phyloP scores from a whole-genome alignment of 1,140 invertebrate genomes.

The Dendroctonus ponderosae region DNA sequence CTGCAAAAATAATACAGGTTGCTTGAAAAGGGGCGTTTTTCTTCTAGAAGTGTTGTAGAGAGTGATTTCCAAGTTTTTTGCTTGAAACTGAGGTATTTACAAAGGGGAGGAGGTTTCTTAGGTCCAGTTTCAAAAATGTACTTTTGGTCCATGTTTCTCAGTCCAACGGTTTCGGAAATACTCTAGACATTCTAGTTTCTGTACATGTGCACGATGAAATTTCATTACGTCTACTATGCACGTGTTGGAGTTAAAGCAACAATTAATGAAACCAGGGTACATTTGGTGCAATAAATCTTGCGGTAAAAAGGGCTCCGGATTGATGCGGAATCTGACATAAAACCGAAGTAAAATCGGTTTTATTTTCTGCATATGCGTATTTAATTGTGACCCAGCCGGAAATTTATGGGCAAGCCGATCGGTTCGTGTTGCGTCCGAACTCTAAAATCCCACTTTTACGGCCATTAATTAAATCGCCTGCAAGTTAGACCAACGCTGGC shows the following conservation, averaged over 20 bases:
- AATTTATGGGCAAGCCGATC: conserved; percentile 35
- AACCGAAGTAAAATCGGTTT: conserved; percentile 29
- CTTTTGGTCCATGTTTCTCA: no score
- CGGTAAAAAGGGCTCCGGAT: conserved; percentile 9
- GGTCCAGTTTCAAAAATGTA: no score
- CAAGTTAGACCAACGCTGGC: conserved; percentile 19
- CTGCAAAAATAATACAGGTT: conserved; percentile 51
- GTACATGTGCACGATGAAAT: no score
- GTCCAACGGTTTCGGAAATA: background rate
- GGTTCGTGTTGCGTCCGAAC: conserved; percentile 40
- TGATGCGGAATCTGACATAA: conserved; percentile 14
- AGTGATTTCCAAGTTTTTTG: no score
- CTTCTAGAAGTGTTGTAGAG: no score
- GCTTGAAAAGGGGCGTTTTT: no score
- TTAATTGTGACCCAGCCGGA: conserved; percentile 41
- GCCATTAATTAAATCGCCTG: conserved; percentile 35
- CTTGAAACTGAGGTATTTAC: no score
- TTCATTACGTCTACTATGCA: background rate
- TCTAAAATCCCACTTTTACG: conserved; percentile 32
- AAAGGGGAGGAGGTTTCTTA: no score
- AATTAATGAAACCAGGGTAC: conserved; percentile 8
- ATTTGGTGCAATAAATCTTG: conserved; percentile 18
- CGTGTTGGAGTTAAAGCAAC: background rate
- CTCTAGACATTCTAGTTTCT: background rate
- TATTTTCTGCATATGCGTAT: conserved; percentile 44